phyloP scores from a whole-genome alignment of 2,888 invertebrate genomes.

The Lamproptera curius region DNA sequence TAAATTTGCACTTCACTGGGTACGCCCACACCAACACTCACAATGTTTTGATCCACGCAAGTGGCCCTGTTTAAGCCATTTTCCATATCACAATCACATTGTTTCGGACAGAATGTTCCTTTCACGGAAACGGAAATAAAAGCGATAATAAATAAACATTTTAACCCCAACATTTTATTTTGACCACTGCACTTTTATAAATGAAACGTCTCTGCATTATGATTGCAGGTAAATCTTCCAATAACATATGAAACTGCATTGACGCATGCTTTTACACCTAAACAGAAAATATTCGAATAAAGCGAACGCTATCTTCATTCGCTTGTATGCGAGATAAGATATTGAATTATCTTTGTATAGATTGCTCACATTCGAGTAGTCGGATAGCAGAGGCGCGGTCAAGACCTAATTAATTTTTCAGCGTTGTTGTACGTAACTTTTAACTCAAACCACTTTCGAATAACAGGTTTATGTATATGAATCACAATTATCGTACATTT shows the following conservation, averaged over 20 bases:
- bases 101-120: conserved; percentile 62
- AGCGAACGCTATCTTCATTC: conserved; percentile 25
- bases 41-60: conserved; percentile 78
- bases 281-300: conserved; percentile 39
- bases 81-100: conserved; percentile 75
- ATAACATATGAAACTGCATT: conserved; percentile 33
- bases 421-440: too few species aligned
- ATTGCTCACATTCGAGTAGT: conserved; percentile 13
- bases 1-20: conserved; percentile 78
- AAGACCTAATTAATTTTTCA: conserved; percentile 31
- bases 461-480: too few species aligned
- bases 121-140: conserved; percentile 29
- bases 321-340: conserved; percentile 29
- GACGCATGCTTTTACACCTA: conserved; percentile 41
- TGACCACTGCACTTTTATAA: conserved; percentile 25
- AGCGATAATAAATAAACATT: conserved; percentile 33
- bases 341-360: conserved; percentile 21
- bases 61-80: conserved; percentile 68
- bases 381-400: conserved; percentile 7
- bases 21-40: conserved; percentile 78
- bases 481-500: too few species aligned
- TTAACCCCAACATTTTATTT: conserved; percentile 48
- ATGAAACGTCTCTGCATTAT: conserved; percentile 44
- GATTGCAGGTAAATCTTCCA: conserved; percentile 26
- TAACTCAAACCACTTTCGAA: too few species aligned